Evolutionary conservation across 2,797 vertebrate species (phyloP).

Genomic region (Aldrovandia affinis): DNA sequence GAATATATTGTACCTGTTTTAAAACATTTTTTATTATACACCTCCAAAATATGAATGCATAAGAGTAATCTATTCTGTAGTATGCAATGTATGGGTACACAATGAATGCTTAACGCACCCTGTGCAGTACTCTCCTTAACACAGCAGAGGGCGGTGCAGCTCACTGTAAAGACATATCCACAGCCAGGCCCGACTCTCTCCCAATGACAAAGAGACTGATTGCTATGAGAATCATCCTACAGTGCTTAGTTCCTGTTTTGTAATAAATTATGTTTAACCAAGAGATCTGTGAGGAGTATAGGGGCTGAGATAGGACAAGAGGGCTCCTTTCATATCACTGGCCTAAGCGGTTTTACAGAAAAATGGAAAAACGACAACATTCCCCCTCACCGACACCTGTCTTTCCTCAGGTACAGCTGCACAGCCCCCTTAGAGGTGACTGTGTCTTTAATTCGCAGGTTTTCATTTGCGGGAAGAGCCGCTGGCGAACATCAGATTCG

Average conservation of each 20-base stretch:
- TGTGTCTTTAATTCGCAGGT: neutral
- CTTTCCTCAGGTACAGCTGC: neutral
- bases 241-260: conserved; percentile 16
- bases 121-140: neutral
- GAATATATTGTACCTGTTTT: too few relatives aligned
- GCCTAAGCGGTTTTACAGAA: too few relatives aligned
- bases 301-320: neutral
- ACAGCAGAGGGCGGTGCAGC: conserved; percentile 68
- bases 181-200: neutral
- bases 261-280: conserved; percentile 29
- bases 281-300: neutral
- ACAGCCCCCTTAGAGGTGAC: neutral
- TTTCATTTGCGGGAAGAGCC: neutral
- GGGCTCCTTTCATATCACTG: neutral
- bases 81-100: neutral
- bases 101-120: neutral
- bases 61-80: neutral
- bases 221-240: conserved; percentile 63
- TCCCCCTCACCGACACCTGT: too few relatives aligned
- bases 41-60: too few relatives aligned
- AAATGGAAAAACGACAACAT: neutral
- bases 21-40: too few relatives aligned
- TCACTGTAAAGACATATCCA: conserved; percentile 43
- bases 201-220: conserved; percentile 72
- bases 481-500: too few relatives aligned